Base-by-base conservation (phyloP, 2,113 vertebrate genomes). In the Zingel zingel region DNA sequence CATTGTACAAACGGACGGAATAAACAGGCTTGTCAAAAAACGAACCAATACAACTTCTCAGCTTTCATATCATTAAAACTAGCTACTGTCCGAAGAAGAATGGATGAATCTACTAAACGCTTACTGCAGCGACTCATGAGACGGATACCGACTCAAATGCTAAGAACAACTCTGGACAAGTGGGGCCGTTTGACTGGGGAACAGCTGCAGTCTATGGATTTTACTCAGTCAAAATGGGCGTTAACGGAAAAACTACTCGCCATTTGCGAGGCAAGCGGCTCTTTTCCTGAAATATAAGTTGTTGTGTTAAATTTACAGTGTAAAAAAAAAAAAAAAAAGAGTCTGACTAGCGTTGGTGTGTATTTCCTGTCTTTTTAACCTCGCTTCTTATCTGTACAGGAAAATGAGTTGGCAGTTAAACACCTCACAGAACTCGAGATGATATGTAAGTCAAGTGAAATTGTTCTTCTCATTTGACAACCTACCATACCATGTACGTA, bases 341-440 rank as follows among this genome's bases (percentile, higher is more conserved):
- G 10, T 10, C 39, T 43, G 39, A 9, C 39, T 11, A 43, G 23
- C 12, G 10, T 21, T 27, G 14, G 15, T 1, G 18, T 58, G 6
- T 0, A 10, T 18, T 2, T 12, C 9, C 2, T 30, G 15, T 27
- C 36, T 18, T 25, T 70, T 36, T 39, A 54, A 68, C 15, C 0
- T 48, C 1, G 1, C 5, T 6, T 69, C 1, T 61, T 64, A 33
- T 48, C 72, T 56, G 54, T 50, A 13, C 86, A 99, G 98, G 94
- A 95, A 77, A 97, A 94, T 21, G 69, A 47, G 33, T 92, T 94
- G 63, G 86, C 80, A 11, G 36, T 96, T 30, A 94, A 94, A 75
- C 95, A 97, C 11, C 93, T 96, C 56, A 94, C 96, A 64, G 89
- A 95, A 67, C 92, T 99, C 30, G 98, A 99, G 70, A 94, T 99